Conservation (phyloP, 2,797 vertebrate genomes). For the Acanthopagrus latus region DNA sequence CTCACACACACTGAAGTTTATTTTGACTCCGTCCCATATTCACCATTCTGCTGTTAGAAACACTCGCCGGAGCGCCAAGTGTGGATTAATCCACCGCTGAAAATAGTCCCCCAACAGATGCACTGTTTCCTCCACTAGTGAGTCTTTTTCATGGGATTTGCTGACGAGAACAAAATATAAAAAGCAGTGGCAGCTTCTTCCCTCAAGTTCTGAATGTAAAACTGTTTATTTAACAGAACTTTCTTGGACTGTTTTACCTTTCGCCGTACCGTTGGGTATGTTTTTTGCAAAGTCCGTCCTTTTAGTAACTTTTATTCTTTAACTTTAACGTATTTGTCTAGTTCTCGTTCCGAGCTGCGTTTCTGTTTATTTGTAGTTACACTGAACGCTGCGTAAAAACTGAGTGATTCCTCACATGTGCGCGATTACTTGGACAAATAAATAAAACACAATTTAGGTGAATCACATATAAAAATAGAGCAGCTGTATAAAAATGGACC, state of each 20-base stretch:
- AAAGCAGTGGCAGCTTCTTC: background rate
- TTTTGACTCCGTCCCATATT: background rate
- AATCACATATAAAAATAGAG: too few species aligned
- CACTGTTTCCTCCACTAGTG: background rate
- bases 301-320: too few species aligned
- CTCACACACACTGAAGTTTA: background rate
- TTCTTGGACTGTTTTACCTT: conserved; percentile 12
- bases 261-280: too few species aligned
- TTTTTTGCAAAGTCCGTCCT: too few species aligned
- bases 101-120: conserved; percentile 41
- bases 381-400: too few species aligned
- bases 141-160: conserved; percentile 1
- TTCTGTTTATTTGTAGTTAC: too few species aligned
- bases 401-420: too few species aligned
- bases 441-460: background rate
- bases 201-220: background rate
- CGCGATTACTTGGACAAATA: background rate
- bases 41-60: conserved; percentile 22
- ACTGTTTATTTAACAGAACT: background rate
- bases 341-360: too few species aligned
- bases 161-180: background rate
- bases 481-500: too few species aligned
- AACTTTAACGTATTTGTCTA: too few species aligned
- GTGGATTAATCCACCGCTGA: conserved; percentile 19
- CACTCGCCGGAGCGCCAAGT: background rate